phyloP scores from a whole-genome alignment of 1,140 invertebrate species.

The Leptinotarsa defecta region DNA sequence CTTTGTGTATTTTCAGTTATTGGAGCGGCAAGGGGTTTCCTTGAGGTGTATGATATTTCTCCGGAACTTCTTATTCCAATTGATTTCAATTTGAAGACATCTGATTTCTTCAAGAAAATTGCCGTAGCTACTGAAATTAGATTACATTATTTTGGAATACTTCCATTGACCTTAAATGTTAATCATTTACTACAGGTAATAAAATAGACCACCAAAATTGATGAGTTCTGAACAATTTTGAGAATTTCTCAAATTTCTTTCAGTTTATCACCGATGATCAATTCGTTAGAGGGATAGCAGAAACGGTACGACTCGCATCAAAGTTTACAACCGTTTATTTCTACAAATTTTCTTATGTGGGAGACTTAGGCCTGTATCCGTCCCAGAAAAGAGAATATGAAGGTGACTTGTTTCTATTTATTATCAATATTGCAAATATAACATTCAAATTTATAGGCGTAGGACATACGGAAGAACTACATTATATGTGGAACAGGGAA shows the following conservation, averaged over 20 bases:
- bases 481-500: slow-evolving; percentile 10
- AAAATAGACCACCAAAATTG: too few relatives aligned
- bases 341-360: slow-evolving; percentile 37
- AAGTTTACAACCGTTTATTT: slow-evolving; percentile 28
- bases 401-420: neutral
- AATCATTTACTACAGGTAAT: too few relatives aligned
- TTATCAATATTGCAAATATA: neutral
- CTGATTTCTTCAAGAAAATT: too few relatives aligned
- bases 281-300: slow-evolving; percentile 29
- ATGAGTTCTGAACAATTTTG: too few relatives aligned
- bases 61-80: too few relatives aligned
- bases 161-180: too few relatives aligned
- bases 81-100: too few relatives aligned
- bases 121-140: too few relatives aligned
- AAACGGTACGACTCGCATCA: slow-evolving; percentile 22
- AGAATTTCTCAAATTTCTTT: neutral
- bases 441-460: neutral
- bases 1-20: too few relatives aligned
- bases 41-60: too few relatives aligned
- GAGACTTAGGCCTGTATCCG: slow-evolving; percentile 13
- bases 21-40: too few relatives aligned
- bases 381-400: neutral
- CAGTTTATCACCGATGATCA: slow-evolving; percentile 32
- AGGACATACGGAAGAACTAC: neutral
- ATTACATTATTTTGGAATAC: too few relatives aligned